Conservation (phyloP, 2,888 invertebrate genomes). For the Caenorhabditis zanzibari region DNA sequence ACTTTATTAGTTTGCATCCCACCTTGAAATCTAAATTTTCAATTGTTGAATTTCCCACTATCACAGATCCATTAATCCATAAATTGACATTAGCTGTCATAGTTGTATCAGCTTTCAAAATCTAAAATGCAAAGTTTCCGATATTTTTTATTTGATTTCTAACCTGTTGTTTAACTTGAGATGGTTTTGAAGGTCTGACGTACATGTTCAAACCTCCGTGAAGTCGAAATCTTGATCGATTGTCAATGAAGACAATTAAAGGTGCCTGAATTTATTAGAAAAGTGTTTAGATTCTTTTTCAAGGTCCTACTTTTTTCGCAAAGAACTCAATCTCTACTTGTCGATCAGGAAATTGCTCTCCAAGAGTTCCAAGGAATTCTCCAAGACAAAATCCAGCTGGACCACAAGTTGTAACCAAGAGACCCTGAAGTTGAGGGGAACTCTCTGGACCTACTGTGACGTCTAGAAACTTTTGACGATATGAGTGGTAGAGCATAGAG, state of each 20-base stretch:
- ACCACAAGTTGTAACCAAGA: conserved; percentile 81
- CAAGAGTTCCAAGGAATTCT: conserved; percentile 81
- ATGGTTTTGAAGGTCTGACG: conserved; percentile 75
- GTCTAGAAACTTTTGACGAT: conserved; percentile 80
- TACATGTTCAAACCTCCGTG: conserved; percentile 82
- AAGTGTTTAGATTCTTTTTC: neutral
- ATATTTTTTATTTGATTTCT: neutral
- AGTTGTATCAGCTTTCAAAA: conserved; percentile 80
- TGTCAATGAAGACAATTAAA: conserved; percentile 81
- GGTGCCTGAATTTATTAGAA: conserved; percentile 71
- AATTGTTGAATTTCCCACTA: conserved; percentile 82
- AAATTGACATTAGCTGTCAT: conserved; percentile 82
- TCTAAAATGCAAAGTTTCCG: conserved; percentile 49
- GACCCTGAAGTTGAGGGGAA: conserved; percentile 73
- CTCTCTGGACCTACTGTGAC: conserved; percentile 80
- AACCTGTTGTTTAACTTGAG: conserved; percentile 76
- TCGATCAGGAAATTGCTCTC: conserved; percentile 81
- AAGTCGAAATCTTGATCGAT: conserved; percentile 80
- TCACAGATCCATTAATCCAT: conserved; percentile 76
- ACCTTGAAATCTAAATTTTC: conserved; percentile 82
- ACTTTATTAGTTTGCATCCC: too few relatives aligned
- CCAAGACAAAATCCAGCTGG: conserved; percentile 81
- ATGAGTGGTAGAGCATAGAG: conserved; percentile 83
- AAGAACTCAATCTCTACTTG: conserved; percentile 76
- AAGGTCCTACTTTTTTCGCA: conserved; percentile 66